A percentile compares a stretch with the other conserved stretches of the same genome.
These are phyloP conservation scores for Phenganax subtilis DNA, from an alignment of 92 coral and sea anemone species.

Conservation along the genomic window DNA sequence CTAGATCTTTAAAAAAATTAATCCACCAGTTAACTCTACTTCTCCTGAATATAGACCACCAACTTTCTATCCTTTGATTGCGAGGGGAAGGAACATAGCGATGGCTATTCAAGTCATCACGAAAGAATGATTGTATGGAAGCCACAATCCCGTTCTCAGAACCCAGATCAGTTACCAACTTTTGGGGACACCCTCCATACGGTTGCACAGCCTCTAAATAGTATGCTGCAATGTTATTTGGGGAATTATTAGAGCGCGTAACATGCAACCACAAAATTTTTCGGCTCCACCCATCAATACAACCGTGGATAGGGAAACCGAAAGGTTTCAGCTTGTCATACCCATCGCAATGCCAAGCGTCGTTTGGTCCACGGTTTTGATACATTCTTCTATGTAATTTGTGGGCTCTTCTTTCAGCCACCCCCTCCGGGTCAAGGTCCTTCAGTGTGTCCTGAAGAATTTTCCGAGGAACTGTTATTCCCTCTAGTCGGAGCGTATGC, in stretches of 20 bases:
- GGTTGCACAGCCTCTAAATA: conserved; percentile 29
- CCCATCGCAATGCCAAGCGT: conserved; percentile 51
- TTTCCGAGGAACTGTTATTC: conserved; percentile 41
- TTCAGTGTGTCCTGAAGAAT: conserved; percentile 36
- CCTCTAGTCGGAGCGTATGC: conserved; percentile 38
- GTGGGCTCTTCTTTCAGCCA: conserved; percentile 43
- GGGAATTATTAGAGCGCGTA: conserved; percentile 38
- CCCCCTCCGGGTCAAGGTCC: conserved; percentile 56
- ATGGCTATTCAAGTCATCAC: conserved; percentile 12
- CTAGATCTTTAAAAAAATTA: conserved; percentile 24
- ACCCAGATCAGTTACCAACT: conserved; percentile 34
- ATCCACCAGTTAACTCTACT: conserved; percentile 12
- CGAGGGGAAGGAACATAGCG: conserved; percentile 21
- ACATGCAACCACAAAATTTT: conserved; percentile 39
- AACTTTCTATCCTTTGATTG: conserved; percentile 19
- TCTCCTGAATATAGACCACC: conserved; percentile 19
- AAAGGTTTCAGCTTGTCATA: conserved; percentile 42
- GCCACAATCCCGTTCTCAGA: conserved; percentile 33
- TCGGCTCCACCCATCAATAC: conserved; percentile 45
- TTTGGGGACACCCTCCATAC: conserved; percentile 31
- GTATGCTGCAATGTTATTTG: conserved; percentile 28
- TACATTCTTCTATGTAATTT: conserved; percentile 45
- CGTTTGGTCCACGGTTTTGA: conserved; percentile 46
- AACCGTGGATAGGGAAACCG: conserved; percentile 53
- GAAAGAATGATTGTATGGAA: conserved; percentile 33